A percentile compares a stretch with the other conserved stretches of the same genome.
These are phyloP conservation scores for Drosophila cognata DNA, from an alignment of 2,888 invertebrate genomes.

Conservation along the genomic window DNA sequence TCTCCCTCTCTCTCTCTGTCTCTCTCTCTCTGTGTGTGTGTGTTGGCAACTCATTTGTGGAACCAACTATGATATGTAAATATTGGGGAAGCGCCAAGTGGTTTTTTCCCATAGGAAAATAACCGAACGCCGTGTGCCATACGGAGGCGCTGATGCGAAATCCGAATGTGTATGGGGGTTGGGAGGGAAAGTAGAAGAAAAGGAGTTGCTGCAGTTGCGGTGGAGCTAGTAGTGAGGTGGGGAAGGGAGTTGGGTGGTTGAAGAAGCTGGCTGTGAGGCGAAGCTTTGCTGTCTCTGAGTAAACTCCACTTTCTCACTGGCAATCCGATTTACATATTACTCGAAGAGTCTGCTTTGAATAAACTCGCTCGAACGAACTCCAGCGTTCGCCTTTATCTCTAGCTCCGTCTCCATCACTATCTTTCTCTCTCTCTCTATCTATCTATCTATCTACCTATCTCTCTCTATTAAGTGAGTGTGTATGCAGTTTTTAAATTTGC, in stretches of 20 bases:
- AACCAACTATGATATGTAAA: conserved; percentile 71
- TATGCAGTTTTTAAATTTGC: conserved; percentile 78
- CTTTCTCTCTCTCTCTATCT: neutral
- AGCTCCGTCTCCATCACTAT: neutral
- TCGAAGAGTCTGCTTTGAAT: conserved; percentile 79
- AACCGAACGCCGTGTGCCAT: conserved; percentile 52
- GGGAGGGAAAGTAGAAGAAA: neutral
- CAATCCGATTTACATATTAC: conserved; percentile 78
- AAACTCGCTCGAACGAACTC: conserved; percentile 58
- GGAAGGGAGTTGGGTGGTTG: conserved; percentile 19
- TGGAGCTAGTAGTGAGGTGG: neutral
- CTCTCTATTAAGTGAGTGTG: conserved; percentile 12
- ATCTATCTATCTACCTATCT: conserved; percentile 14
- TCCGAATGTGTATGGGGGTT: conserved; percentile 29
- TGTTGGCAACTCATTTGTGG: conserved; percentile 55
- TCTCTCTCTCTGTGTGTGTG: neutral
- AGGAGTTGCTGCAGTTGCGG: neutral
- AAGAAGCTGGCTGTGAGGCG: conserved; percentile 12
- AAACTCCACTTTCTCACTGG: conserved; percentile 68
- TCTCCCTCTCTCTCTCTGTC: neutral
- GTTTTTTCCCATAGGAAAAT: conserved; percentile 67
- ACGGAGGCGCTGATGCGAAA: conserved; percentile 65
- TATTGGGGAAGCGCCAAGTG: conserved; percentile 66
- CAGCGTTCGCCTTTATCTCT: conserved; percentile 43
- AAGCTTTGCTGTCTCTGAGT: conserved; percentile 56